Evolutionary conservation across 2,888 invertebrate genomes (phyloP).

Genomic region (Cotesia congregata): DNA sequence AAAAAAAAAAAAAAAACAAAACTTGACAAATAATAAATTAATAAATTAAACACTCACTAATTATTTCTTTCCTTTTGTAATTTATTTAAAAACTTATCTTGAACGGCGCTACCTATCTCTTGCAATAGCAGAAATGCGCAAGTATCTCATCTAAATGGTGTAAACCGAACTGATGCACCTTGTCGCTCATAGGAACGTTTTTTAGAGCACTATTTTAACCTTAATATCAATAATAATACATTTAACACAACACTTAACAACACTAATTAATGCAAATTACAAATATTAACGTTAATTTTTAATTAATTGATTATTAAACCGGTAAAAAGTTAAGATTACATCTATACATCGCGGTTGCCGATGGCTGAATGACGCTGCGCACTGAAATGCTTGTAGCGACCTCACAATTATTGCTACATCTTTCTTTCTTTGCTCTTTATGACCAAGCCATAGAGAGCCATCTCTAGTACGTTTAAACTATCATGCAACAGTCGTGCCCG

Average conservation of each 20-base stretch:
- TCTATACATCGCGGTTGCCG: conserved; percentile 62
- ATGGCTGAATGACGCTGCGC: conserved; percentile 66
- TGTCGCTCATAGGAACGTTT: not conserved
- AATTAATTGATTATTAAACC: not conserved
- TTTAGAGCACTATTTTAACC: not conserved
- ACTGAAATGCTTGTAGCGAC: conserved; percentile 58
- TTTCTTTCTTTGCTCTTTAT: conserved; percentile 1
- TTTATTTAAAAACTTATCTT: conserved; percentile 1
- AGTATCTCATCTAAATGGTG: conserved; percentile 9
- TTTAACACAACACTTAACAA: conserved; percentile 19
- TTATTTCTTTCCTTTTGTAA: conserved; percentile 7
- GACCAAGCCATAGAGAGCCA: not conserved
- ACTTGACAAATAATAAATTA: too few relatives aligned
- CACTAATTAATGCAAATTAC: not conserved
- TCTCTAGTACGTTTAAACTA: not conserved
- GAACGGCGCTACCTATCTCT: not conserved
- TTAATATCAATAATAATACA: not conserved
- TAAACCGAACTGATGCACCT: not conserved
- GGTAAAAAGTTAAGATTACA: conserved; percentile 43
- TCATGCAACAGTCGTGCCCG: not conserved
- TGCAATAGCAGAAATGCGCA: conserved; percentile 2
- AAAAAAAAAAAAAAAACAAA: too few relatives aligned
- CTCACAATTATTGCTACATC: conserved; percentile 49
- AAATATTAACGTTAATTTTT: not conserved
- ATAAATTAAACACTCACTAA: not conserved